Conservation (phyloP, 2,113 vertebrate species). For the Myotis davidii region DNA sequence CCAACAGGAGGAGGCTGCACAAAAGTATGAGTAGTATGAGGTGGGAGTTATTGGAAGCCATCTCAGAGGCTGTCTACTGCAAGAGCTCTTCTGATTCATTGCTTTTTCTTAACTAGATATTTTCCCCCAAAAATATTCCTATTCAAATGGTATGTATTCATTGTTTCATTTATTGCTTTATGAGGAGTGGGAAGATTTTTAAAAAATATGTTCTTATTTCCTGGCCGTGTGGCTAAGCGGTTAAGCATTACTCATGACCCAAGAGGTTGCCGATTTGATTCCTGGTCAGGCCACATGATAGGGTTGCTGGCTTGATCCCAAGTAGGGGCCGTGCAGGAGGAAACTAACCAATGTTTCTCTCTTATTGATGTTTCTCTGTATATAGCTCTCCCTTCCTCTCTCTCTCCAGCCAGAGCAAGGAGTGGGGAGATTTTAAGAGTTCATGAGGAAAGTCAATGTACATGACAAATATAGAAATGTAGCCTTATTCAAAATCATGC, state of each 20-base stretch:
- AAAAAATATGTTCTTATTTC: too few species aligned
- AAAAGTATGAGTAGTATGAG: neutral
- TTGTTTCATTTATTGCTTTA: neutral
- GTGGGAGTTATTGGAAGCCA: rapidly evolving
- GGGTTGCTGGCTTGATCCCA: too few species aligned
- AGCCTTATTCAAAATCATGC: neutral
- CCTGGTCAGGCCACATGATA: too few species aligned
- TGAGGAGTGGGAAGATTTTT: neutral
- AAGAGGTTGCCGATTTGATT: too few species aligned
- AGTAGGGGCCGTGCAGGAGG: too few species aligned
- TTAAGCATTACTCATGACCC: too few species aligned
- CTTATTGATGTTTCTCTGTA: too few species aligned
- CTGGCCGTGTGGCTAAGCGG: too few species aligned
- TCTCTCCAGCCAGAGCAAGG: neutral
- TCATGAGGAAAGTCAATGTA: neutral
- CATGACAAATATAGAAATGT: neutral
- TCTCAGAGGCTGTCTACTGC: neutral
- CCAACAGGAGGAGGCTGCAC: neutral
- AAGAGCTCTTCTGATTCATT: neutral
- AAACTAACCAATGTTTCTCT: too few species aligned
- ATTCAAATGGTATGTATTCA: neutral
- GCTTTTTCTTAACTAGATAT: neutral
- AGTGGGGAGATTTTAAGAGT: neutral
- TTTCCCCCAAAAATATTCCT: neutral
- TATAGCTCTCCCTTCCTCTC: too few species aligned